Evolutionary conservation across 2,113 vertebrate species (phyloP), one percentile per base, ranked within the genome.

Genomic region (Monopterus albus): DNA sequence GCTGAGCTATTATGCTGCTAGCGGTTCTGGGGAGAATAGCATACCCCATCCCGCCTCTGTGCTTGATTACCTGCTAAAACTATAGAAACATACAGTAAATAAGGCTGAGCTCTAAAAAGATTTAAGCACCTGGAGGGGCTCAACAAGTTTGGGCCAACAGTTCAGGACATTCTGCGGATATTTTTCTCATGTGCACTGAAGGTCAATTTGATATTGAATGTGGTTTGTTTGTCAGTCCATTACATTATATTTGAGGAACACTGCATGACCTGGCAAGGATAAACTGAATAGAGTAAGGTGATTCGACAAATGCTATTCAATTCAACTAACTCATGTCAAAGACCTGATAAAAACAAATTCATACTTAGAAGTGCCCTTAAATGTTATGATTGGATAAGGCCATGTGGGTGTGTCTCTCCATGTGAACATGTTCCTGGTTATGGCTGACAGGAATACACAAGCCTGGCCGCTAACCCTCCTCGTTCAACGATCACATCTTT

Each of bases 1-100:
- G 25, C 79, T 89, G 88, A 91, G 81, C 69, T 87, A 91, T 91
- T 76, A 72, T 63, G 72, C 84, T 90, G 86, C 72, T 73, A 21
- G 57, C 43, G 9, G 63, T 69, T 52, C 75, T 83, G 72, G 65
- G 72, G 67, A 83, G 80, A 86, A 82, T 72, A 55, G 59, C 76
- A 72, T 39, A 60, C 47, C 45, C 83, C 88, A 86, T 91, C 81
- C 74, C 51, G 88, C 88, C 90, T 72, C 73, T 86, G 53, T 78
- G 68, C 58, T 87, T 86, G 82, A 63, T 74, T 76, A 76, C 73
- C 62, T 66, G 42, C 83, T 86, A 87, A 88, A 91, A 90, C 88
- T 83, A 89, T 39, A 55, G 55, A 66, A 52, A 81, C n/a, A n/a
- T n/a, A n/a, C n/a, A 86, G 88, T 71, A 83, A 89, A 87, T 78